These are phyloP conservation scores for Tychaedon coryphoeus DNA, from an alignment of 2,113 vertebrate species.

Conservation along the genomic window DNA sequence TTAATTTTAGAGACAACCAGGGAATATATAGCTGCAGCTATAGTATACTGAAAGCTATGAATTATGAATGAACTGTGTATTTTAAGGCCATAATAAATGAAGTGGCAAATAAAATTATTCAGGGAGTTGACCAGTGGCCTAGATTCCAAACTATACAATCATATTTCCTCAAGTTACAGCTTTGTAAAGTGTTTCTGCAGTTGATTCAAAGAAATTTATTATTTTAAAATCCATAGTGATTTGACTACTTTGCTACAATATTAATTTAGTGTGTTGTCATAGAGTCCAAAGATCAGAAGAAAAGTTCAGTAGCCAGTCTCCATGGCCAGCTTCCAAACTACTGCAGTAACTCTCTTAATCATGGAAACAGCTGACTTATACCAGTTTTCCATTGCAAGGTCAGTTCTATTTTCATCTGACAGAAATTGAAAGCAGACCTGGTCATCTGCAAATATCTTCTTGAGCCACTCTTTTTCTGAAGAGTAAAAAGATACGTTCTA, in stretches of 20 bases:
- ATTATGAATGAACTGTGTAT: background rate
- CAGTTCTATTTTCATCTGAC: background rate
- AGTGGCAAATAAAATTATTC: background rate
- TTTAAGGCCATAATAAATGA: constrained; percentile 3
- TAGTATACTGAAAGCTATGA: background rate
- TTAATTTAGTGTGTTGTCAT: background rate
- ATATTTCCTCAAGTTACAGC: background rate
- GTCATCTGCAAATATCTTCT: background rate
- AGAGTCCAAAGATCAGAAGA: background rate
- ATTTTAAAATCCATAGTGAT: background rate
- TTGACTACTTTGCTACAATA: background rate
- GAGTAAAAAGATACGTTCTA: background rate
- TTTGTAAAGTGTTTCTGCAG: background rate
- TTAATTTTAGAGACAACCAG: constrained; percentile 1
- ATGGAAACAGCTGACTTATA: background rate
- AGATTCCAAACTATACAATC: background rate
- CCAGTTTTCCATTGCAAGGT: background rate
- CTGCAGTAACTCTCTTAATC: background rate
- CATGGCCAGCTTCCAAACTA: background rate
- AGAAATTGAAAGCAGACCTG: background rate
- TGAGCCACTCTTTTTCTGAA: background rate
- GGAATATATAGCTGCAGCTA: background rate
- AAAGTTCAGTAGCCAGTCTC: background rate
- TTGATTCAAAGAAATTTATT: background rate
- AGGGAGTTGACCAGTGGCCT: background rate